phyloP scores from a whole-genome alignment of 2,113 vertebrate species.

The Sorex fumeus region DNA sequence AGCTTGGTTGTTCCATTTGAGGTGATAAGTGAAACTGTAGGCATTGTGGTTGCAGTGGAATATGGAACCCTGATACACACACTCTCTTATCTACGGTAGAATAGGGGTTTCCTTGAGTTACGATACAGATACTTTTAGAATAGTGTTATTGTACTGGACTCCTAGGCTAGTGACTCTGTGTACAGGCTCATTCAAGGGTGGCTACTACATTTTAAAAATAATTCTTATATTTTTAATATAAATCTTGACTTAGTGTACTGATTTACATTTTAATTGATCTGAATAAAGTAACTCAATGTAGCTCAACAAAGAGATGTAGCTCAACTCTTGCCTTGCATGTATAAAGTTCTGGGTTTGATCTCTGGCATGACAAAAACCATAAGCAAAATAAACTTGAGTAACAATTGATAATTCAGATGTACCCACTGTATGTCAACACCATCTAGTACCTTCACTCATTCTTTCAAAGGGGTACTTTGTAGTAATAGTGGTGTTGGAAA shows the following conservation, averaged over 20 bases:
- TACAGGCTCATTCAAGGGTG: neutral
- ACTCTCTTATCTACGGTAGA: neutral
- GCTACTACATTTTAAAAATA: neutral
- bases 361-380: too few species aligned
- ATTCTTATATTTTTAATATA: neutral
- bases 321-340: too few species aligned
- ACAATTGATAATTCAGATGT: neutral
- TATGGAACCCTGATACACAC: too few species aligned
- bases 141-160: neutral
- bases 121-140: neutral
- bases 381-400: too few species aligned
- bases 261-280: slow-evolving; percentile 5
- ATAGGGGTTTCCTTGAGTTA: neutral
- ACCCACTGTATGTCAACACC: neutral
- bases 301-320: too few species aligned
- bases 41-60: too few species aligned
- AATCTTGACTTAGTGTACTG: neutral
- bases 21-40: too few species aligned
- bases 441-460: neutral
- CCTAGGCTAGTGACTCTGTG: neutral
- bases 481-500: too few species aligned
- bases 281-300: too few species aligned
- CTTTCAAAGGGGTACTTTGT: too few species aligned
- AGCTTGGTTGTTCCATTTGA: too few species aligned
- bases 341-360: too few species aligned